Conservation (phyloP, 2,797 vertebrate genomes). For the Eleutherodactylus coqui region DNA sequence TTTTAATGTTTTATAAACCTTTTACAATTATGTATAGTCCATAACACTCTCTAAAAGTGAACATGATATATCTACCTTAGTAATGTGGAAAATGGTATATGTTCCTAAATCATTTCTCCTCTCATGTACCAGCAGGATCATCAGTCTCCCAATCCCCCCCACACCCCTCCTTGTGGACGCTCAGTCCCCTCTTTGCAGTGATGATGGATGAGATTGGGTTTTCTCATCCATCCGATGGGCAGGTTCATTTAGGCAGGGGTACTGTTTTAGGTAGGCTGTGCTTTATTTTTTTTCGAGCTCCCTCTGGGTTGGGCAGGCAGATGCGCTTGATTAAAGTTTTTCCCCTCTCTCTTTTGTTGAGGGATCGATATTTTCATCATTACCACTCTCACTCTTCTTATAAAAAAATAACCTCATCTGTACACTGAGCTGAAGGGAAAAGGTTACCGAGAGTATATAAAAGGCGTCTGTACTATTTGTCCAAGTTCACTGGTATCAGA, state of each 20-base stretch:
- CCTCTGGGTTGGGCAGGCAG: conserved; percentile 15
- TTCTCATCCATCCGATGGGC: conserved; percentile 78
- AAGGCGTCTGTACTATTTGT: background rate
- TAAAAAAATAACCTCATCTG: conserved; percentile 39
- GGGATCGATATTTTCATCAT: conserved; percentile 56
- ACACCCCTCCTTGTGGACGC: background rate
- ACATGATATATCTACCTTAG: conserved; percentile 17
- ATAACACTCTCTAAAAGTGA: background rate
- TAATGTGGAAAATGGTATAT: conserved; percentile 3
- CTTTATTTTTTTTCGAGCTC: background rate
- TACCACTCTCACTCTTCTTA: conserved; percentile 43
- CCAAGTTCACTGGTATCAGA: background rate
- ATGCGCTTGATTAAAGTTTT: conserved; percentile 43
- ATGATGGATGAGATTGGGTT: conserved; percentile 76
- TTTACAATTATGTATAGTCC: background rate
- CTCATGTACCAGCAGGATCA: conserved; percentile 20
- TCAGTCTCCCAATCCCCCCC: background rate
- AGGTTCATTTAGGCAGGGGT: conserved; percentile 79
- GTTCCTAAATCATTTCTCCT: conserved; percentile 3
- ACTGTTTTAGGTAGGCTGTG: conserved; percentile 44
- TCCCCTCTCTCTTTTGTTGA: conserved; percentile 1
- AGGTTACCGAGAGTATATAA: conserved; percentile 31
- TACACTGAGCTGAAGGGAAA: background rate
- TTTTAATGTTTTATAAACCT: background rate
- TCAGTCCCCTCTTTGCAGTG: conserved; percentile 60